These are phyloP conservation scores for Diaperis boleti DNA, from an alignment of 2,888 invertebrate species.

Conservation along the genomic window DNA sequence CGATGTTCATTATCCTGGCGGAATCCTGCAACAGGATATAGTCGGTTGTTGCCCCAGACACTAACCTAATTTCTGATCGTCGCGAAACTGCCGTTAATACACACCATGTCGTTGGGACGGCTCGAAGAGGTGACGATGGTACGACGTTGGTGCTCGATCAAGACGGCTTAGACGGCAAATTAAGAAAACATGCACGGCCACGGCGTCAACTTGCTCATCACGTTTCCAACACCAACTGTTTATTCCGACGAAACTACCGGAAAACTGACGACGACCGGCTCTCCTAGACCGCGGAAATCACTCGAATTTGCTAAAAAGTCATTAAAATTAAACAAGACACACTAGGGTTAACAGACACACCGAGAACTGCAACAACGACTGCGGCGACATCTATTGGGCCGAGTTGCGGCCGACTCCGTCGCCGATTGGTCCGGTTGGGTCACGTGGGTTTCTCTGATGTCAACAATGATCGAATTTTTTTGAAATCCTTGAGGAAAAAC, in stretches of 20 bases:
- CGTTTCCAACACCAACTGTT: conserved; percentile 23
- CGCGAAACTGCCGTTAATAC: conserved; percentile 8
- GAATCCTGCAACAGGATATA: conserved; percentile 31
- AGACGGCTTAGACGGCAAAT: conserved; percentile 39
- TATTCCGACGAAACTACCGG: background rate
- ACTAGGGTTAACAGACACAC: conserved; percentile 53
- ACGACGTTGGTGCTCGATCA: conserved; percentile 10
- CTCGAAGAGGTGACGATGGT: conserved; percentile 8
- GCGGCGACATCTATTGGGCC: conserved; percentile 19
- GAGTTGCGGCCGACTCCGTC: background rate
- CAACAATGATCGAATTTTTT: conserved; percentile 13
- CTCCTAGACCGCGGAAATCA: background rate
- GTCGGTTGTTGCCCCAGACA: conserved; percentile 10
- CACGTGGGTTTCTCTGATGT: conserved; percentile 25
- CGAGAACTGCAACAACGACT: conserved; percentile 40
- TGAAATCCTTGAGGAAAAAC: background rate
- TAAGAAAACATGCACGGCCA: conserved; percentile 64
- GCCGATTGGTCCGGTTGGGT: conserved; percentile 16
- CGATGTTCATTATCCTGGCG: conserved; percentile 28
- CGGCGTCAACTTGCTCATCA: conserved; percentile 58
- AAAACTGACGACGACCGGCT: background rate
- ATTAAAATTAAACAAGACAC: conserved; percentile 47
- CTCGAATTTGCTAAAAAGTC: conserved; percentile 40
- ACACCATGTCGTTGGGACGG: conserved; percentile 21
- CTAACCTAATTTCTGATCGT: conserved; percentile 25